Evolutionary conservation across 1,140 invertebrate species (phyloP).

Genomic region (Zaprionus vittiger): DNA sequence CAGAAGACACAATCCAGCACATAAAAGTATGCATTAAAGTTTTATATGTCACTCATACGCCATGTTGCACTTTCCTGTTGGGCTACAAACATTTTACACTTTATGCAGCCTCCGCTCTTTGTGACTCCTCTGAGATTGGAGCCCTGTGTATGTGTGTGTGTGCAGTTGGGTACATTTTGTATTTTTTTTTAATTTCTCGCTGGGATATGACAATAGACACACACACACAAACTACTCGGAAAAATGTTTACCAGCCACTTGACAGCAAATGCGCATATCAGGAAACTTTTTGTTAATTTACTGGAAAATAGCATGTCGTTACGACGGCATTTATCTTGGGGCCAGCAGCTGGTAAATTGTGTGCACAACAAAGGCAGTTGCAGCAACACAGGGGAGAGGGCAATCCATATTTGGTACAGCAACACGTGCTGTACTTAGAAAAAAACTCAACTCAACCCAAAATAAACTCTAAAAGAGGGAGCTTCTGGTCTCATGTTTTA

Average conservation of each 20-base stretch:
- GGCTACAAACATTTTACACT: constrained; percentile 45
- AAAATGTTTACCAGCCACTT: constrained; percentile 54
- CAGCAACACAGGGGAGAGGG: neutral
- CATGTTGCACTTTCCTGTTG: constrained; percentile 63
- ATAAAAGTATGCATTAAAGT: constrained; percentile 70
- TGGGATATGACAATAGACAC: too few relatives aligned
- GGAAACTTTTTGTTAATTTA: constrained; percentile 67
- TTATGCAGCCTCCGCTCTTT: constrained; percentile 8
- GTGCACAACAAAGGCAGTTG: neutral
- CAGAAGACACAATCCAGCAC: constrained; percentile 42
- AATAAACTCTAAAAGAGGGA: neutral
- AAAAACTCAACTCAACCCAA: neutral
- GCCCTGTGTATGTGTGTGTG: neutral
- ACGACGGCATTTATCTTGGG: constrained; percentile 36
- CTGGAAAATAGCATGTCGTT: constrained; percentile 67
- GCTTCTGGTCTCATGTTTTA: constrained; percentile 7
- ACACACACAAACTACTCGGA: constrained; percentile 16
- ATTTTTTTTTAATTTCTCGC: constrained; percentile 51
- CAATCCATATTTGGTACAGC: neutral
- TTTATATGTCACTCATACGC: constrained; percentile 75
- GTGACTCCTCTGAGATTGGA: constrained; percentile 19
- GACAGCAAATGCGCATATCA: constrained; percentile 64
- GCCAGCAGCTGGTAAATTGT: constrained; percentile 16
- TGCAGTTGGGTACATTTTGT: neutral
- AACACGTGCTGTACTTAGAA: constrained; percentile 22